Evolutionary conservation across 2,113 vertebrate genomes (phyloP).

Genomic region (Pycnonotus jocosus): DNA sequence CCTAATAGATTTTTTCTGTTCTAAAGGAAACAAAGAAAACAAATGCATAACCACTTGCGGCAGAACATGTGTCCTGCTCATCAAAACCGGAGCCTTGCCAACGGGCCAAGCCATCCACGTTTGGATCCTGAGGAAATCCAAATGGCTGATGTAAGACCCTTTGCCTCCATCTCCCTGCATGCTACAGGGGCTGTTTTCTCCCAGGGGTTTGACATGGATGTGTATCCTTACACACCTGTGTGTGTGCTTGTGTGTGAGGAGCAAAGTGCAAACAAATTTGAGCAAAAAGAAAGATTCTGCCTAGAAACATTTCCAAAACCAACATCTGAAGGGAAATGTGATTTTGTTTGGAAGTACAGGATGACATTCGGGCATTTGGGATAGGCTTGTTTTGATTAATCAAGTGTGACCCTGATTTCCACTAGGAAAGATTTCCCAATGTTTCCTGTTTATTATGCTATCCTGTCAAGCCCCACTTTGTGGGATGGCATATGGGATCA

Average conservation of each 20-base stretch:
- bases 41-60: slow-evolving; percentile 94
- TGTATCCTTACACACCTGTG: neutral
- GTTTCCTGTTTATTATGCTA: neutral
- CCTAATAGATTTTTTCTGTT: neutral
- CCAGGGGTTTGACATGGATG: neutral
- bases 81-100: slow-evolving; percentile 90
- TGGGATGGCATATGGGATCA: accelerated
- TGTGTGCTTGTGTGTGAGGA: neutral
- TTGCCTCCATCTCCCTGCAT: neutral
- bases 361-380: neutral
- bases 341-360: neutral
- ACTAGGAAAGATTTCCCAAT: neutral
- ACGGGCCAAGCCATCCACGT: slow-evolving; percentile 93
- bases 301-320: neutral
- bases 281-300: neutral
- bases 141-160: slow-evolving; percentile 88
- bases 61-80: slow-evolving; percentile 97
- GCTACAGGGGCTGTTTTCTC: neutral
- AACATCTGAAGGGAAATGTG: neutral
- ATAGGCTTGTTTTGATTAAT: neutral
- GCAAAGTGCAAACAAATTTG: neutral
- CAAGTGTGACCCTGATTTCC: neutral
- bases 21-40: slow-evolving; percentile 93
- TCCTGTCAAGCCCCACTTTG: neutral
- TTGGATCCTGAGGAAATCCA: slow-evolving; percentile 95